phyloP scores from a whole-genome alignment of 2,113 vertebrate genomes.

The Microtus montanus region DNA sequence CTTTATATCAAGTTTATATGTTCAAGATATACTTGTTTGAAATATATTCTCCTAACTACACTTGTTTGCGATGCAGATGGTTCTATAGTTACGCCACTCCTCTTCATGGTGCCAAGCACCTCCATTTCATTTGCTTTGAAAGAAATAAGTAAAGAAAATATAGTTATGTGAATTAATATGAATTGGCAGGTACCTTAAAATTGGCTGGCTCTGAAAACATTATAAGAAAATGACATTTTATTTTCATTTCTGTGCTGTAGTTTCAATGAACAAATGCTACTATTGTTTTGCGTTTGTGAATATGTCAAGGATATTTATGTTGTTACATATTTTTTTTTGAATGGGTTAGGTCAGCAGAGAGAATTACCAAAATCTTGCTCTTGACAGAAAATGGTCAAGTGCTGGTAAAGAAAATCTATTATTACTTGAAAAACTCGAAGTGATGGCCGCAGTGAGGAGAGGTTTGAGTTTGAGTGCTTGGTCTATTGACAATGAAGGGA shows the following conservation, averaged over 20 bases:
- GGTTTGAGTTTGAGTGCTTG: background rate
- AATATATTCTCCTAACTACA: constrained; percentile 54
- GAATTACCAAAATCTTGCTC: constrained; percentile 28
- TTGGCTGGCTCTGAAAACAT: constrained; percentile 57
- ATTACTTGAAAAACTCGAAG: constrained; percentile 14
- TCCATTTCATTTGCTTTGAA: constrained; percentile 68
- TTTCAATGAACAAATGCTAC: constrained; percentile 57
- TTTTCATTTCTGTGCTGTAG: constrained; percentile 65
- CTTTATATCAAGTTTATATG: constrained; percentile 13
- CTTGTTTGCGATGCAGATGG: constrained; percentile 58
- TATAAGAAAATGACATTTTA: constrained; percentile 70
- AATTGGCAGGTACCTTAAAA: constrained; percentile 62
- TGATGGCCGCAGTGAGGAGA: background rate
- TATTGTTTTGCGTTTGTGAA: constrained; percentile 60
- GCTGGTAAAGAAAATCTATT: constrained; percentile 9
- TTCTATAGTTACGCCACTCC: constrained; percentile 57
- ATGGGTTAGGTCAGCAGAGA: constrained; percentile 2
- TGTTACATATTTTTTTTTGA: background rate
- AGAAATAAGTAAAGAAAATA: constrained; percentile 69
- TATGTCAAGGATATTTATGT: constrained; percentile 61
- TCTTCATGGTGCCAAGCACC: constrained; percentile 58
- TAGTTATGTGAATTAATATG: constrained; percentile 50
- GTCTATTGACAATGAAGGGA: constrained; percentile 48
- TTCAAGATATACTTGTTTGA: constrained; percentile 48
- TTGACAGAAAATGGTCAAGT: background rate